Percentiles rank a stretch among this genome's conserved stretches.
These are phyloP conservation scores for Avahi laniger DNA, from an alignment of 2,797 vertebrate species.

Conservation along the genomic window DNA sequence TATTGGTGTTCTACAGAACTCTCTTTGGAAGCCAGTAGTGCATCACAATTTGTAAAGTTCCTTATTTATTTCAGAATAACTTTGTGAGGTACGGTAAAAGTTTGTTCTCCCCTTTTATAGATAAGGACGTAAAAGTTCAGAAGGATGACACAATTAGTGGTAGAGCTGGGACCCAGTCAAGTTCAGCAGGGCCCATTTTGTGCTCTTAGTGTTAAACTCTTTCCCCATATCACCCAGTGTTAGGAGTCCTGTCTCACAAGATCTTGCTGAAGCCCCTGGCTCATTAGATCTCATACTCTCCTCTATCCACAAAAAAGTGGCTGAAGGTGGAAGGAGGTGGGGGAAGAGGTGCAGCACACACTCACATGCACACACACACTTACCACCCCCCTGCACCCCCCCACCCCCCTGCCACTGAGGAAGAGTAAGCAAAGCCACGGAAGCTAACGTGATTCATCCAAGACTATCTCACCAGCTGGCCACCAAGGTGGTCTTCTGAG, in stretches of 20 bases:
- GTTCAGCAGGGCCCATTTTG: neutral
- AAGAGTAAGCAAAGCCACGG: neutral
- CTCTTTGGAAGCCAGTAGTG: neutral
- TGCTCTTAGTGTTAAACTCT: neutral
- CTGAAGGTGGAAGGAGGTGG: neutral
- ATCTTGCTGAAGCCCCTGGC: neutral
- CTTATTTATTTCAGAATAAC: conserved; percentile 11
- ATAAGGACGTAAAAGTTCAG: neutral
- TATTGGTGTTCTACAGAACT: neutral
- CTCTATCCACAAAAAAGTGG: neutral
- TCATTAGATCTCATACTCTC: neutral
- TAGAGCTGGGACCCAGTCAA: neutral
- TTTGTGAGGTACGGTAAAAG: neutral
- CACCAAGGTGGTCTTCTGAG: conserved; percentile 32
- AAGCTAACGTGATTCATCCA: conserved; percentile 28
- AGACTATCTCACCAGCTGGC: conserved; percentile 43
- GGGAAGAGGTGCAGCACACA: neutral
- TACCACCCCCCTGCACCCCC: neutral
- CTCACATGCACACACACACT: neutral
- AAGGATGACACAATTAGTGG: neutral
- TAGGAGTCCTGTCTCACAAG: neutral
- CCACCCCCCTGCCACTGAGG: neutral
- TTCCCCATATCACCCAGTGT: neutral
- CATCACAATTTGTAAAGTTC: neutral
- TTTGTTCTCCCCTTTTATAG: neutral